Percentiles rank a stretch among this genome's conserved stretches.
Evolutionary conservation across 1,140 invertebrate species (phyloP).

Genomic region (Conus betulinus): DNA sequence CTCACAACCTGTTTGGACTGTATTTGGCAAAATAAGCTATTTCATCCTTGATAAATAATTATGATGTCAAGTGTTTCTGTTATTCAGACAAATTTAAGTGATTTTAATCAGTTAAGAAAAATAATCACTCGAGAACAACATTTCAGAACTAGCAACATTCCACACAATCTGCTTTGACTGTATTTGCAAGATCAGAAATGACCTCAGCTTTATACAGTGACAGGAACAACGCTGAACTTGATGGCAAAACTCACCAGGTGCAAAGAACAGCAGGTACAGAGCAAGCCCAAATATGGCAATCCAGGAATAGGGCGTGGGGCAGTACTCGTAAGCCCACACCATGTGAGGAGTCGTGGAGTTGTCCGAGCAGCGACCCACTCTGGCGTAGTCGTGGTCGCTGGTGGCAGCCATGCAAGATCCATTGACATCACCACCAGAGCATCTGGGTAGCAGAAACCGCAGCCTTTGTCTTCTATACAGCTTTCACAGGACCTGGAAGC

Average conservation of each 20-base stretch:
- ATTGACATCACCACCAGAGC: conserved; percentile 52
- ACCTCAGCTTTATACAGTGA: too few relatives aligned
- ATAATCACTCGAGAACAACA: too few relatives aligned
- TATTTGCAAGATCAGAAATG: too few relatives aligned
- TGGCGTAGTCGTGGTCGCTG: conserved; percentile 47
- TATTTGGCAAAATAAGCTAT: too few relatives aligned
- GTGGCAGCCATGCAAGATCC: conserved; percentile 64
- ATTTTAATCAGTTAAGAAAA: too few relatives aligned
- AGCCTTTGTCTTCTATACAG: conserved; percentile 61
- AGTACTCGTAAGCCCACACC: conserved; percentile 76
- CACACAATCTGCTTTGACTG: too few relatives aligned
- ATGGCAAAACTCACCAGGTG: conserved; percentile 74
- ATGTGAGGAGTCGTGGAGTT: conserved; percentile 52
- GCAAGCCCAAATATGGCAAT: conserved; percentile 77
- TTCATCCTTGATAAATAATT: too few relatives aligned
- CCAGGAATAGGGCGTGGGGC: conserved; percentile 78
- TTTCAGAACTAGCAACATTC: too few relatives aligned
- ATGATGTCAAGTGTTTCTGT: too few relatives aligned
- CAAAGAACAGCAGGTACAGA: conserved; percentile 78
- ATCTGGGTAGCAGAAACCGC: conserved; percentile 67
- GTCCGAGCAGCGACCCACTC: conserved; percentile 56
- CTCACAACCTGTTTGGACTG: too few relatives aligned
- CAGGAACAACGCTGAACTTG: too few relatives aligned
- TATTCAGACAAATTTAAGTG: too few relatives aligned
- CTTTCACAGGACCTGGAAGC: conserved; percentile 60